Percentiles rank a stretch among this genome's conserved stretches.
These are phyloP conservation scores for Metaphire vulgaris DNA, from an alignment of 1,140 invertebrate species.

Conservation along the genomic window DNA sequence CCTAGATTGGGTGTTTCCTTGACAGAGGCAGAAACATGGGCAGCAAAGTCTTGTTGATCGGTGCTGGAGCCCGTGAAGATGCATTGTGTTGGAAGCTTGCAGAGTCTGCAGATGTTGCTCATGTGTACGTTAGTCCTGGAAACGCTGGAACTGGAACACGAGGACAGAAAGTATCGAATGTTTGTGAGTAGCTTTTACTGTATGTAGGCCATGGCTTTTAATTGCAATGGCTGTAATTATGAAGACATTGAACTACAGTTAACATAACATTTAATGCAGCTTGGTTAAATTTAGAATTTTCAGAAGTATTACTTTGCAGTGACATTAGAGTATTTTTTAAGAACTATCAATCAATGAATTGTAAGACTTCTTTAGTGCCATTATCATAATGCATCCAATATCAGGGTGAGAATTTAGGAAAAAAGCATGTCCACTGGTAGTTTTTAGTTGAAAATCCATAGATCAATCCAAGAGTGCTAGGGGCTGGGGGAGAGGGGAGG, in stretches of 20 bases:
- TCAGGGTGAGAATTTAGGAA: no score
- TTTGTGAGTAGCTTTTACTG: conserved; percentile 55
- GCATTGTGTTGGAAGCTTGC: conserved; percentile 82
- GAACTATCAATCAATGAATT: no score
- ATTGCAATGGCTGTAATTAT: not conserved
- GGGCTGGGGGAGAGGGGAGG: not conserved
- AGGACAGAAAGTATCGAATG: conserved; percentile 61
- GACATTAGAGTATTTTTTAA: no score
- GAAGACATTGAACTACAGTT: not conserved
- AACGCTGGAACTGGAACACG: conserved; percentile 69
- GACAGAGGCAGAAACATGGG: no score
- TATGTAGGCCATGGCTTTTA: not conserved
- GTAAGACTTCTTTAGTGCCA: no score
- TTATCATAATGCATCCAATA: no score
- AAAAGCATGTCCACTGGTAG: no score
- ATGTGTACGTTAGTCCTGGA: conserved; percentile 78
- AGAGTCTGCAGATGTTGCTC: conserved; percentile 65
- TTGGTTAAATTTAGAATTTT: no score
- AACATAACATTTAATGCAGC: not conserved
- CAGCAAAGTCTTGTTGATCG: conserved; percentile 68
- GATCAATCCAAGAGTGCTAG: no score
- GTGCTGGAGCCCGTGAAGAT: conserved; percentile 90
- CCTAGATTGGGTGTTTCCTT: no score
- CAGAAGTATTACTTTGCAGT: no score
- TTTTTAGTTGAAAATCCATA: no score